Evolutionary conservation across 2,797 vertebrate species (phyloP).

Genomic region (Hozukius guyotensis): DNA sequence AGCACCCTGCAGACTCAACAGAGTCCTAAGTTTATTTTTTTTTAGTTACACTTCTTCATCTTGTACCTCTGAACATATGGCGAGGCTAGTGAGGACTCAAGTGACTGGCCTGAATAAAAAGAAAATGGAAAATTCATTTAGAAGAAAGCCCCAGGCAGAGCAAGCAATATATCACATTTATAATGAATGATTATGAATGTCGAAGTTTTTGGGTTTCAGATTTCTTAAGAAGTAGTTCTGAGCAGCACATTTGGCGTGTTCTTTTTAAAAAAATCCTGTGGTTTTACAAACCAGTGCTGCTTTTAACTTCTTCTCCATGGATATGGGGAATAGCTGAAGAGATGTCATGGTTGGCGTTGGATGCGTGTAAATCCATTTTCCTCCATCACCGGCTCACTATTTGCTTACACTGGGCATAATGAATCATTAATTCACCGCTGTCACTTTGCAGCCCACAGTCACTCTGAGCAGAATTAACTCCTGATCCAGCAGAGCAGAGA

Average conservation of each 20-base stretch:
- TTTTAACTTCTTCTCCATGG: conserved; percentile 19
- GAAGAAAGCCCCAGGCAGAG: conserved; percentile 31
- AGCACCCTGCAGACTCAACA: conserved; percentile 6
- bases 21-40: background rate
- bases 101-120: conserved; percentile 42
- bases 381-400: conserved; percentile 62
- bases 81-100: conserved; percentile 31
- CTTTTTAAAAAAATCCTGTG: background rate
- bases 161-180: conserved; percentile 50
- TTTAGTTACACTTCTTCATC: background rate
- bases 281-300: conserved; percentile 27
- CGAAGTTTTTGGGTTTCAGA: conserved; percentile 41
- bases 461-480: conserved; percentile 69
- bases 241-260: conserved; percentile 26
- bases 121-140: conserved; percentile 65
- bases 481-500: conserved; percentile 59
- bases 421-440: conserved; percentile 81
- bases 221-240: conserved; percentile 36
- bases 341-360: conserved; percentile 72
- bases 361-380: conserved; percentile 75
- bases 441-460: conserved; percentile 72
- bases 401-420: conserved; percentile 80
- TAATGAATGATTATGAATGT: conserved; percentile 52
- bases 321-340: conserved; percentile 39
- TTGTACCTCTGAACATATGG: conserved; percentile 36